Evolutionary conservation across 2,797 vertebrate species (phyloP).

Genomic region (Pipistrellus kuhlii): DNA sequence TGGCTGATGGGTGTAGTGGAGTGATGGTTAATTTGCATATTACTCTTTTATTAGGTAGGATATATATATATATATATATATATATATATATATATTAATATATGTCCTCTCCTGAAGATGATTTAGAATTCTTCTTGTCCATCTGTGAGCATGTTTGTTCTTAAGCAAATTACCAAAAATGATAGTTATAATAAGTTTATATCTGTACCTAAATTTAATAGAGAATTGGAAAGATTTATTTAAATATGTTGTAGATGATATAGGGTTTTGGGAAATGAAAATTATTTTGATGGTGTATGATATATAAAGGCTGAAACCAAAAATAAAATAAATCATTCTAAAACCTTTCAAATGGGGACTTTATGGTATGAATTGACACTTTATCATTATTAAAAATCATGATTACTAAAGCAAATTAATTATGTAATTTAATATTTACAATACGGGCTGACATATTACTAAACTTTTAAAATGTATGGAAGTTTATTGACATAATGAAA

Average conservation of each 20-base stretch:
- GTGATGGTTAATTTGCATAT: too few species aligned
- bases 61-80: neutral
- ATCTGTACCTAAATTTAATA: neutral
- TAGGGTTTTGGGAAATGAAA: neutral
- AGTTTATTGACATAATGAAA: neutral
- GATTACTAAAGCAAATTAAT: neutral
- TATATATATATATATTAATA: neutral
- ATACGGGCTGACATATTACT: neutral
- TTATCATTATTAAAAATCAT: neutral
- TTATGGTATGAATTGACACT: neutral
- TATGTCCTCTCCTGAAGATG: neutral
- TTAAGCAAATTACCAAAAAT: neutral
- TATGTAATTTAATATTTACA: neutral
- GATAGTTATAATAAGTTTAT: neutral
- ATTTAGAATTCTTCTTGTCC: neutral
- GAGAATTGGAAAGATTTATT: neutral
- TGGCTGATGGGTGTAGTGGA: too few species aligned
- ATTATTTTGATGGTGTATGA: neutral
- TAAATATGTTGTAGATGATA: neutral
- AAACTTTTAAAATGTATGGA: neutral
- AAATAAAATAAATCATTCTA: neutral
- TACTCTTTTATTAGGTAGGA: too few species aligned
- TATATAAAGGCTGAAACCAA: neutral
- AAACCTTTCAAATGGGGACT: neutral
- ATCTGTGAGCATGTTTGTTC: neutral